Percentiles rank a stretch among this genome's conserved stretches.
Evolutionary conservation across 2,888 invertebrate genomes (phyloP).

Genomic region (Mycogona germanica): DNA sequence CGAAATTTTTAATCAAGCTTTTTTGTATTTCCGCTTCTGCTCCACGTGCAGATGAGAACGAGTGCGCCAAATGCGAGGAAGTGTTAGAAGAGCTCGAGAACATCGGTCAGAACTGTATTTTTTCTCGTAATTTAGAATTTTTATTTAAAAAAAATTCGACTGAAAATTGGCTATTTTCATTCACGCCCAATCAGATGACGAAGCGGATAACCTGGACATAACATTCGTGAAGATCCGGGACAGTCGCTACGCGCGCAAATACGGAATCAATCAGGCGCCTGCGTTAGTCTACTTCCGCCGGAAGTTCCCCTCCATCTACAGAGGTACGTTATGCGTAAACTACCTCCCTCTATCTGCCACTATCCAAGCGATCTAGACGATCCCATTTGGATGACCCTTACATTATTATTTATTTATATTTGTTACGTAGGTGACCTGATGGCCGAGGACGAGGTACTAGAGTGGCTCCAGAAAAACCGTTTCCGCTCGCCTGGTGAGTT

Average conservation of each 20-base stretch:
- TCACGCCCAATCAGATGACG: no score
- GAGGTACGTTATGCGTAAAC: slow-evolving; percentile 48
- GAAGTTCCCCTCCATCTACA: slow-evolving; percentile 82
- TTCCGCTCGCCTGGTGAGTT: slow-evolving; percentile 52
- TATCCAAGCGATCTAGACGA: no score
- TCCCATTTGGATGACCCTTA: slow-evolving; percentile 2
- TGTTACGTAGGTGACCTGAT: slow-evolving; percentile 73
- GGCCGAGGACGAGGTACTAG: slow-evolving; percentile 72
- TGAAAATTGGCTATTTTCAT: no score
- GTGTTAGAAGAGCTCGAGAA: slow-evolving; percentile 77
- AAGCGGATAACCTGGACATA: slow-evolving; percentile 85
- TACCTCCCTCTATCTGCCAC: no score
- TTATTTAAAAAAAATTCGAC: no score
- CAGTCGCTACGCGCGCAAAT: slow-evolving; percentile 78
- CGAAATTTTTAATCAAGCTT: no score
- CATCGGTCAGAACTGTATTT: no score
- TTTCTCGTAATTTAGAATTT: no score
- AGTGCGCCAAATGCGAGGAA: slow-evolving; percentile 68
- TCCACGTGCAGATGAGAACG: slow-evolving; percentile 22
- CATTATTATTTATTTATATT: slow-evolving; percentile 21
- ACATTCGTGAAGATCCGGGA: slow-evolving; percentile 92
- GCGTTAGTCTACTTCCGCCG: slow-evolving; percentile 84
- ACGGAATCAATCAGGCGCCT: slow-evolving; percentile 84
- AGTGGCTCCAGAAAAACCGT: slow-evolving; percentile 85
- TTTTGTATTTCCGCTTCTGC: no score